phyloP scores from a whole-genome alignment of 2,797 vertebrate species.

The Rhyacichthys aspro region DNA sequence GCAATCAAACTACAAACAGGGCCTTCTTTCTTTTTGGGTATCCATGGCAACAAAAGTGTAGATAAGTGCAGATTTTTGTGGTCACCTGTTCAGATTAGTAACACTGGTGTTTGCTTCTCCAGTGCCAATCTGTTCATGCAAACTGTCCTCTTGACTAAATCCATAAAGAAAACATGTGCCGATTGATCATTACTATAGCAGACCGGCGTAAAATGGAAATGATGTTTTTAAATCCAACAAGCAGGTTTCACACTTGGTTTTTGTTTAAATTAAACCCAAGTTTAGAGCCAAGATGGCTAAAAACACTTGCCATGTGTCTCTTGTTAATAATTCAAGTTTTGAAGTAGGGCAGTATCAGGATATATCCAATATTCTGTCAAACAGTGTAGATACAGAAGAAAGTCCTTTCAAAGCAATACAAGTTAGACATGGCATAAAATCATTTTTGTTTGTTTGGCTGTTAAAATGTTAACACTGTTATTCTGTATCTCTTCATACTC shows the following conservation, averaged over 20 bases:
- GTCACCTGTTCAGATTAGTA: conserved; percentile 11
- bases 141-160: neutral
- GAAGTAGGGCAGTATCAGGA: too few species aligned
- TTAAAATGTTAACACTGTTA: too few species aligned
- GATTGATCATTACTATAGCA: neutral
- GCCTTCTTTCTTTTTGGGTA: neutral
- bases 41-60: neutral
- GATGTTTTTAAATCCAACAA: neutral
- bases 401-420: too few species aligned
- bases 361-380: too few species aligned
- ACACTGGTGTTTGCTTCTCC: neutral
- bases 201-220: neutral
- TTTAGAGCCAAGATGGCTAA: neutral
- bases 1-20: too few species aligned
- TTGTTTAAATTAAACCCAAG: neutral
- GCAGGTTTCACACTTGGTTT: neutral
- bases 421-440: too few species aligned
- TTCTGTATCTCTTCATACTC: too few species aligned
- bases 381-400: too few species aligned
- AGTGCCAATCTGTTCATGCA: neutral
- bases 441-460: too few species aligned
- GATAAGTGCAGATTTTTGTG: neutral
- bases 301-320: too few species aligned
- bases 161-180: neutral
- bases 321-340: too few species aligned